Base-by-base conservation (phyloP, 1,140 invertebrate species). In the Cydia fagiglandana region DNA sequence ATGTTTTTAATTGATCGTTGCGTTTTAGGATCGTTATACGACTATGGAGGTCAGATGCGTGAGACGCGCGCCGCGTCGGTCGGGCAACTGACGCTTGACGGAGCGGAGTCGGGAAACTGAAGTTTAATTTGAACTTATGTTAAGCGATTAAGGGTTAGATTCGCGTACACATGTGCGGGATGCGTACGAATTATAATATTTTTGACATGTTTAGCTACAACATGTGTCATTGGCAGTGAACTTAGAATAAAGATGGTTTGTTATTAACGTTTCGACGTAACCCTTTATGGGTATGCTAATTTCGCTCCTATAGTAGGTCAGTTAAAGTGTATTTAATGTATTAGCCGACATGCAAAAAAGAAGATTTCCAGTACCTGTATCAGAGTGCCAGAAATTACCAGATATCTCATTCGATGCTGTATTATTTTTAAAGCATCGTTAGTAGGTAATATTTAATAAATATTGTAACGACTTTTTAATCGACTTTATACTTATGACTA, bases 101-200 rank as follows among this genome's bases (percentile, higher is more conserved):
- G 77, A 73, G 64, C 38, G 38, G 73, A 76, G 73, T 12, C 66
- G 68, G 74, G 64, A 20, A 13, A 6, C 76, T 2, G 6, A 5
- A 7, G 53, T 56, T 53, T 56, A 56, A 15, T 56, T 7, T 17
- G 6, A 7, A 17, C 53, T 56, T 56, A 56, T 17, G 53, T 17
- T 56, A 56, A n/a, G 53, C 7, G 7, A 56, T 17, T 56, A 56
- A 7, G 17, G n/a, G 53, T 56, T 56, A 56, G 6, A 20, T 56
- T 56, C 53, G 53, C n/a, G 53, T 56, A 45, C 80, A 88, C 88
- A 89, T 85, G 87, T 90, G 86, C 85, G 81, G 80, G 81, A 86
- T 84, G 81, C 83, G 80, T 73, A 34, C 7, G 28, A 50, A 73
- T 73, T 73, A 73, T 73, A 73, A 73, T 68, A 34, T n/a, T 68